A percentile compares a stretch with the other conserved stretches of the same genome.
Evolutionary conservation across 2,888 invertebrate species (phyloP).

Genomic region (Oligia fasciuncula): DNA sequence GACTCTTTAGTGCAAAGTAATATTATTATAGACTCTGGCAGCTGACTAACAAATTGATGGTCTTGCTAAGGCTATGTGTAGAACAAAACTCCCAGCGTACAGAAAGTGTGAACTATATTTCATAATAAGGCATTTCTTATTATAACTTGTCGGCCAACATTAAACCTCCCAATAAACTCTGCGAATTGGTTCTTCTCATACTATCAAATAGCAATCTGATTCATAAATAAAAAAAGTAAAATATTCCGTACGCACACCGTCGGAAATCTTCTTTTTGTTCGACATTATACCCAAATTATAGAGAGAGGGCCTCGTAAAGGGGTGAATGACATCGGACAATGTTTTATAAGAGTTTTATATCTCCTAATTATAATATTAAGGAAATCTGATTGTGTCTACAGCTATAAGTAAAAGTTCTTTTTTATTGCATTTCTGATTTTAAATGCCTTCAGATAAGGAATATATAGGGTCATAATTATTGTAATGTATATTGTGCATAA

Average conservation of each 20-base stretch:
- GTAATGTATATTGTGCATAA: conserved; percentile 61
- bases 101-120: too few relatives aligned
- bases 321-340: conserved; percentile 78
- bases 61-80: not conserved
- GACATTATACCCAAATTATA: conserved; percentile 70
- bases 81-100: not conserved
- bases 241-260: conserved; percentile 65
- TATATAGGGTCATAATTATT: conserved; percentile 65
- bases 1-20: not conserved
- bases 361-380: conserved; percentile 73
- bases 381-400: conserved; percentile 78
- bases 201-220: conserved; percentile 56
- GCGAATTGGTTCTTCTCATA: conserved; percentile 49
- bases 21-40: not conserved
- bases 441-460: conserved; percentile 70
- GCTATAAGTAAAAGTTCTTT: conserved; percentile 68
- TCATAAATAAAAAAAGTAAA: conserved; percentile 51
- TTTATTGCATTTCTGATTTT: conserved; percentile 74
- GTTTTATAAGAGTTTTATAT: conserved; percentile 69
- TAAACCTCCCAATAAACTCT: conserved; percentile 41
- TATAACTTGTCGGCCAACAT: not conserved
- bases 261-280: conserved; percentile 66
- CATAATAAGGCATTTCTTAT: not conserved
- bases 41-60: not conserved
- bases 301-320: conserved; percentile 64